Conservation (phyloP, 2,888 invertebrate genomes). For the Craniophora ligustri region DNA sequence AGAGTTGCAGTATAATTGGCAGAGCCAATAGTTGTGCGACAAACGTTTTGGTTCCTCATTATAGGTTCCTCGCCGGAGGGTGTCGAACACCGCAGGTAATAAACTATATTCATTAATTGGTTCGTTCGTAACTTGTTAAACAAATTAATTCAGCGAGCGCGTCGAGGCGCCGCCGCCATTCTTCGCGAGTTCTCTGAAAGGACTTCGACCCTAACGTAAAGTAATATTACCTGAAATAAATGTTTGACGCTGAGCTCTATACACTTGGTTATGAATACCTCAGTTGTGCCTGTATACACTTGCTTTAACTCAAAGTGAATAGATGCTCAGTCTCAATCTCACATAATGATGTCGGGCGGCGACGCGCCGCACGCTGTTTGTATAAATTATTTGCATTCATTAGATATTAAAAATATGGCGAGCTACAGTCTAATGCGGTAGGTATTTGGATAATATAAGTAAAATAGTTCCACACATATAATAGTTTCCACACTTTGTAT, state of each 20-base stretch:
- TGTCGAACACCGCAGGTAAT: constrained; percentile 4
- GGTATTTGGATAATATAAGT: too few species aligned
- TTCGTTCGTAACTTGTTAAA: constrained; percentile 1
- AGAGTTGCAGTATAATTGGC: neutral
- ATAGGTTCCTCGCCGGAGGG: too few species aligned
- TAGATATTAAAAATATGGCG: too few species aligned
- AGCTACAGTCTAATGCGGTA: too few species aligned
- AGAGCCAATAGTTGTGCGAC: constrained; percentile 13
- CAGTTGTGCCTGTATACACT: neutral
- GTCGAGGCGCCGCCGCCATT: constrained; percentile 2
- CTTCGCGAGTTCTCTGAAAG: constrained; percentile 3
- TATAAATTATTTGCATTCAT: too few species aligned
- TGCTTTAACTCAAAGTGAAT: neutral
- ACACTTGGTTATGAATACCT: neutral
- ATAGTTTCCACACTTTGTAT: too few species aligned
- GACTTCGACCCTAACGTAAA: neutral
- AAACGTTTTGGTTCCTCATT: neutral
- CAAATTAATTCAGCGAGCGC: constrained; percentile 15
- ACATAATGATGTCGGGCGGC: too few species aligned
- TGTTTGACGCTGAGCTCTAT: neutral
- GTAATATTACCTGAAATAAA: constrained; percentile 7
- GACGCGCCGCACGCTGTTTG: too few species aligned
- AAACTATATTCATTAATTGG: constrained; percentile 5
- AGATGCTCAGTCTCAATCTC: too few species aligned
- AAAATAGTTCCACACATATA: too few species aligned